These are phyloP conservation scores for Thereva unica DNA, from an alignment of 2,888 invertebrate genomes.

Conservation along the genomic window DNA sequence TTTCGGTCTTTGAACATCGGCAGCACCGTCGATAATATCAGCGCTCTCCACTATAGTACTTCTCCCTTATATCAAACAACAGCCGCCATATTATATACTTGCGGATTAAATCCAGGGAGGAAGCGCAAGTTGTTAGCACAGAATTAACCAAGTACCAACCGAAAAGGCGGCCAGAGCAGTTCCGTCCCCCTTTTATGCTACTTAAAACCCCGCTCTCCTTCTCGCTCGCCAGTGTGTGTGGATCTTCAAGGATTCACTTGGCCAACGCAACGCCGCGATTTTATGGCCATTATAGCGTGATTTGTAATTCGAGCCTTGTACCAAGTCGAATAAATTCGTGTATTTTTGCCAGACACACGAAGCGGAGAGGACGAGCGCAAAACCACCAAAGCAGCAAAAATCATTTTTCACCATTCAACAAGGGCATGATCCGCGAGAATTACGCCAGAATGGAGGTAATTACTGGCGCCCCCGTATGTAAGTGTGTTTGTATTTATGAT, in stretches of 20 bases:
- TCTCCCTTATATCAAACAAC: too few relatives aligned
- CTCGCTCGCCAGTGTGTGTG: neutral
- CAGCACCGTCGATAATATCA: conserved; percentile 32
- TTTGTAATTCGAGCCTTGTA: conserved; percentile 13
- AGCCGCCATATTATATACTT: too few relatives aligned
- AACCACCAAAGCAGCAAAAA: neutral
- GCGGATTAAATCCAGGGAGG: too few relatives aligned
- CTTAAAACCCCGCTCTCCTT: neutral
- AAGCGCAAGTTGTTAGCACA: too few relatives aligned
- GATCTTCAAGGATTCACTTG: conserved; percentile 28
- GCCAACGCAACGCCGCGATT: conserved; percentile 15
- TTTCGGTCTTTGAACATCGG: conserved; percentile 24
- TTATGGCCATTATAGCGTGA: conserved; percentile 19
- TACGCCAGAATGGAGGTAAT: neutral
- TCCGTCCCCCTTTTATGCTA: conserved; percentile 2
- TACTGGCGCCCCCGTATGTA: neutral
- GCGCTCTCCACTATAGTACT: neutral
- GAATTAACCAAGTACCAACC: too few relatives aligned
- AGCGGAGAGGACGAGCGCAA: neutral
- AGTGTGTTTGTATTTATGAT: conserved; percentile 7
- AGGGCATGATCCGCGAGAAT: neutral
- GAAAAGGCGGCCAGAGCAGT: too few relatives aligned
- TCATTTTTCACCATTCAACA: conserved; percentile 6
- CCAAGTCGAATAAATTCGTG: too few relatives aligned
- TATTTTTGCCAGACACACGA: neutral